A percentile compares a stretch with the other conserved stretches of the same genome.
Conservation (phyloP, 30 jellyfish, hydroid and myxozoan genomes). For the Hydractinia symbiolongicarpus region DNA sequence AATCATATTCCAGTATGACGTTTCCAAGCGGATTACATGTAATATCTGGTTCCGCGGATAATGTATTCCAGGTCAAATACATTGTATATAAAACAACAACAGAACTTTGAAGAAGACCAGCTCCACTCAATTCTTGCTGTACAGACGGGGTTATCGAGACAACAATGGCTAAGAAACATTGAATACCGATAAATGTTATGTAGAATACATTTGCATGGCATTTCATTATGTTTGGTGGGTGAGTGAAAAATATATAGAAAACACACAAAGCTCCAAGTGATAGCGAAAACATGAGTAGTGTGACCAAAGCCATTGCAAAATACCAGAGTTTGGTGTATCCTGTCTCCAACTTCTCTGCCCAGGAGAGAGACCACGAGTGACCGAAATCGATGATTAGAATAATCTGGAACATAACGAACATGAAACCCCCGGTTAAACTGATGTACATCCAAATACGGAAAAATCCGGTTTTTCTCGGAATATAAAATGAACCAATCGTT, state of each 20-base stretch:
- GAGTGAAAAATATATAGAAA: conserved; percentile 64
- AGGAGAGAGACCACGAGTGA: conserved; percentile 92
- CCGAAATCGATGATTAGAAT: conserved; percentile 90
- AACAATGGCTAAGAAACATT: conserved; percentile 78
- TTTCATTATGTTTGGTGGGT: conserved; percentile 47
- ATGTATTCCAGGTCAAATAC: conserved; percentile 86
- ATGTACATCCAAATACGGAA: conserved; percentile 97
- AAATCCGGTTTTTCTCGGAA: conserved; percentile 75
- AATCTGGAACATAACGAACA: conserved; percentile 81
- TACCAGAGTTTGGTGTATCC: conserved; percentile 83
- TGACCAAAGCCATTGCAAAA: conserved; percentile 79
- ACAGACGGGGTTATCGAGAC: conserved; percentile 92
- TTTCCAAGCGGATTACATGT: conserved; percentile 94
- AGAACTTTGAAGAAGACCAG: conserved; percentile 92
- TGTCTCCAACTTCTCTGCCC: conserved; percentile 96
- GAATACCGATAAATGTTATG: conserved; percentile 78
- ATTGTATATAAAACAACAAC: conserved; percentile 80
- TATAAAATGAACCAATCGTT: conserved; percentile 46
- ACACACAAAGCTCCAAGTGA: conserved; percentile 67
- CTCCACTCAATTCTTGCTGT: conserved; percentile 93
- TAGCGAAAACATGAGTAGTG: conserved; percentile 64
- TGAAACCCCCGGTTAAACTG: conserved; percentile 82
- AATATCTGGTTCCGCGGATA: conserved; percentile 96
- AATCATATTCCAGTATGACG: conserved; percentile 81
- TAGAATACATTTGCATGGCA: conserved; percentile 88